Base-by-base conservation (phyloP, 1,140 invertebrate species). In the Hyles euphorbiae region DNA sequence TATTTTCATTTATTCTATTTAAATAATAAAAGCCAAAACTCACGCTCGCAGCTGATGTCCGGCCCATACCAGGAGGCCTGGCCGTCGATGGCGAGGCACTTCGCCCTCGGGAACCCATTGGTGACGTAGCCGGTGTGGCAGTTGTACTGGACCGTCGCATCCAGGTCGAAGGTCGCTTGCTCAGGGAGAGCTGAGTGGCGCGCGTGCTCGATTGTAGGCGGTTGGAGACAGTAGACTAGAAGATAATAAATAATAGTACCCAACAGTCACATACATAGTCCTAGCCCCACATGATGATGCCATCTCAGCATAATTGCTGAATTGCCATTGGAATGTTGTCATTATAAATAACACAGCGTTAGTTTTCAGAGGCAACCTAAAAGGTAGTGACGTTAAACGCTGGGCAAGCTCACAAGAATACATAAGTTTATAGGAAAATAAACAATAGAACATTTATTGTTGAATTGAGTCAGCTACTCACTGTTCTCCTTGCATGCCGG, bases 1-100 rank as follows among this genome's bases (percentile, higher is more conserved):
- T 22, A 22, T 22, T 22, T 22, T 22, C 22, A 22, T 22, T 22
- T 2, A 22, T 22, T 22, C 2, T 2, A 22, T 22, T 22, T 22
- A 1, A 22, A 22, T 22, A 22, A 22, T 22, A 22, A 22, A 22
- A 22, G 22, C 22, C 22, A 22, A 48, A 52, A 93, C 92, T 95
- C 89, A 95, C 98, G 96, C 91, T 97, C 95, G 74, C 98, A 99
- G 44, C 94, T 94, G 56, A 99, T 95, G 73, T 98, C 96, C 1
- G 98, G 98, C 10, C 98, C 98, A 74, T 96, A 98, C 96, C 96
- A 97, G 60, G 94, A 94, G 3, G 95, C 95, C 67, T 93, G 91
- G 1, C 94, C 94, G 72, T 98, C 95, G 69, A 97, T 96, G 60
- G 96, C 93, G 47, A 98, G 89, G 83, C 98, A 99, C 87, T 98